Conservation (phyloP, 2,797 vertebrate species). For the Pogoniulus pusillus region DNA sequence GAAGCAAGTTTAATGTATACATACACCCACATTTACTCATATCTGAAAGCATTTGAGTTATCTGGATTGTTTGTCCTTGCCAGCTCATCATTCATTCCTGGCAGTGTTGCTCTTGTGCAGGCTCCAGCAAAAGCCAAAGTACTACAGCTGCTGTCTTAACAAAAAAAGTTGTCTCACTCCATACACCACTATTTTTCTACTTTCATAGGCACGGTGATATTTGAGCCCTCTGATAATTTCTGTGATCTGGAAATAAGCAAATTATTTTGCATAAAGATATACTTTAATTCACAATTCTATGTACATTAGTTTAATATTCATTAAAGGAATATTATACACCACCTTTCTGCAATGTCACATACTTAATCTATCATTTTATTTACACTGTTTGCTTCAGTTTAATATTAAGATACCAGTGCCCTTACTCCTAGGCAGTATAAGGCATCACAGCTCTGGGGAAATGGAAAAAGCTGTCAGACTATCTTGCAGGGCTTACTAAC, state of each 20-base stretch:
- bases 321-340: conserved; percentile 74
- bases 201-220: neutral
- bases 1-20: neutral
- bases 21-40: conserved; percentile 6
- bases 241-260: neutral
- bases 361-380: conserved; percentile 62
- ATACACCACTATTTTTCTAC: neutral
- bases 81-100: neutral
- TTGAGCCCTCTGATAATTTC: neutral
- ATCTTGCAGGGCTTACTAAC: conserved; percentile 21
- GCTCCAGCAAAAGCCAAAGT: neutral
- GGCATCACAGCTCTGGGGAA: neutral
- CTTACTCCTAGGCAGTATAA: conserved; percentile 32
- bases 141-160: neutral
- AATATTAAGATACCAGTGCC: neutral
- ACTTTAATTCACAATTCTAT: conserved; percentile 53
- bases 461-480: neutral
- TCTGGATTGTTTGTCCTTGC: conserved; percentile 11
- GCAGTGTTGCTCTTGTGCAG: neutral
- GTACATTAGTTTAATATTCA: conserved; percentile 57
- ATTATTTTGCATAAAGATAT: conserved; percentile 62
- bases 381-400: conserved; percentile 64
- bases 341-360: conserved; percentile 51
- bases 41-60: conserved; percentile 51
- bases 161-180: neutral